These are phyloP conservation scores for Chloropsis hardwickii DNA, from an alignment of 2,113 vertebrate species.

Conservation along the genomic window DNA sequence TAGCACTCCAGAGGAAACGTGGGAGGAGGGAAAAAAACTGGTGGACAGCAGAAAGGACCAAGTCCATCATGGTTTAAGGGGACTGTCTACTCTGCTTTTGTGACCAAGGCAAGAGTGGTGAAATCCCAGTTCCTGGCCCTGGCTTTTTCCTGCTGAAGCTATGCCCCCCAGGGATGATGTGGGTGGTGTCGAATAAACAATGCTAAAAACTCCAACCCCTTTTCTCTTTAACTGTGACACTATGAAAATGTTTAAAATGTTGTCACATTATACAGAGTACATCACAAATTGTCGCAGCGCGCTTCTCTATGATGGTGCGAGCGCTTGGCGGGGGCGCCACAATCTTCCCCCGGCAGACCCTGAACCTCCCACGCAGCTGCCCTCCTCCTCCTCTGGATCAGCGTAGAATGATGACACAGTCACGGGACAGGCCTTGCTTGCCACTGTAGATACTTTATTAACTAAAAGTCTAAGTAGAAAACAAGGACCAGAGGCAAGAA, in stretches of 20 bases:
- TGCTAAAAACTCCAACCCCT: neutral
- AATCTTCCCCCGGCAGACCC: no score
- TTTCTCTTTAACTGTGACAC: neutral
- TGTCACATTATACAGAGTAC: neutral
- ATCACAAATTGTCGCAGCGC: no score
- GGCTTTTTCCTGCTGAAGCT: neutral
- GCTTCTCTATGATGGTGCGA: no score
- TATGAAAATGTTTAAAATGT: neutral
- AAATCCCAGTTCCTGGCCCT: neutral
- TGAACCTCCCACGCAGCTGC: no score
- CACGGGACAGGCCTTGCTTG: no score
- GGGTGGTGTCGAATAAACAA: neutral
- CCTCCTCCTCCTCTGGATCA: no score
- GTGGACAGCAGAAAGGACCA: neutral
- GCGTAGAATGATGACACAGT: no score
- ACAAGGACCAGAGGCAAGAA: no score
- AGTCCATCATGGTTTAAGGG: neutral
- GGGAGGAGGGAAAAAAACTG: neutral
- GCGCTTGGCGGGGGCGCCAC: no score
- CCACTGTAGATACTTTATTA: no score
- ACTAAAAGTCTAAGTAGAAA: no score
- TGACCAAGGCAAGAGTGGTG: neutral
- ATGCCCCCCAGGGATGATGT: fast-evolving
- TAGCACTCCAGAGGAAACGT: fast-evolving
- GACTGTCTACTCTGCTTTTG: neutral